Conservation (phyloP, 2,888 invertebrate species). For the Polydesmus complanatus region DNA sequence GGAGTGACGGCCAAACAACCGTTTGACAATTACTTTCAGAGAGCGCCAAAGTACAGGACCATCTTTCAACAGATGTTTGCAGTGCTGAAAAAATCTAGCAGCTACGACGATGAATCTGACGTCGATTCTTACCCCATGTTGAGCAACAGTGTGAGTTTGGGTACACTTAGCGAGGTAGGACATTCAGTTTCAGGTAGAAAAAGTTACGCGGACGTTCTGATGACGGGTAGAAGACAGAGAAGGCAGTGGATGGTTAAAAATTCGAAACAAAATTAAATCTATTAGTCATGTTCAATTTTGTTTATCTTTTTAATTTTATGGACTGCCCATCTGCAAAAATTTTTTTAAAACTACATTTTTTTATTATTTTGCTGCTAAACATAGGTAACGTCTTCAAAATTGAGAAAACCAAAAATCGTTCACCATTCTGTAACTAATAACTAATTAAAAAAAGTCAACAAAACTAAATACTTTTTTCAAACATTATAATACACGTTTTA, state of each 20-base stretch:
- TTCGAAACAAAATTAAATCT: no score
- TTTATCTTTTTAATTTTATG: no score
- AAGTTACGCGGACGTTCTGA: neutral
- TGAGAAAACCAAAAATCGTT: no score
- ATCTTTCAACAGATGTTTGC: conserved; percentile 19
- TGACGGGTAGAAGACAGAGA: neutral
- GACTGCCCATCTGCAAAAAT: no score
- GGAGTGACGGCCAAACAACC: neutral
- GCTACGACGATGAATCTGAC: neutral
- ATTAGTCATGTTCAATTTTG: no score
- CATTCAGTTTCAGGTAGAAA: neutral
- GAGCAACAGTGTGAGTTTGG: neutral
- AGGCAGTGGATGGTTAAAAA: neutral
- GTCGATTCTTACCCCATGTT: neutral
- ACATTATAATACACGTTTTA: no score
- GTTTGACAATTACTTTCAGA: conserved; percentile 16
- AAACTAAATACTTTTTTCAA: no score
- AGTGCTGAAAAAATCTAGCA: conserved; percentile 16
- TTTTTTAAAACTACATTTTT: no score
- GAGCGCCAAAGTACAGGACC: conserved; percentile 18
- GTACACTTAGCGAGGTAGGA: neutral
- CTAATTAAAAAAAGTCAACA: no score
- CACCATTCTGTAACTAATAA: no score
- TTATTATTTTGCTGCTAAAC: no score
- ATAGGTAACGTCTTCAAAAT: no score